A percentile compares a stretch with the other conserved stretches of the same genome.
Evolutionary conservation across 2,888 invertebrate species (phyloP).

Genomic region (Himalopsyche japonica): DNA sequence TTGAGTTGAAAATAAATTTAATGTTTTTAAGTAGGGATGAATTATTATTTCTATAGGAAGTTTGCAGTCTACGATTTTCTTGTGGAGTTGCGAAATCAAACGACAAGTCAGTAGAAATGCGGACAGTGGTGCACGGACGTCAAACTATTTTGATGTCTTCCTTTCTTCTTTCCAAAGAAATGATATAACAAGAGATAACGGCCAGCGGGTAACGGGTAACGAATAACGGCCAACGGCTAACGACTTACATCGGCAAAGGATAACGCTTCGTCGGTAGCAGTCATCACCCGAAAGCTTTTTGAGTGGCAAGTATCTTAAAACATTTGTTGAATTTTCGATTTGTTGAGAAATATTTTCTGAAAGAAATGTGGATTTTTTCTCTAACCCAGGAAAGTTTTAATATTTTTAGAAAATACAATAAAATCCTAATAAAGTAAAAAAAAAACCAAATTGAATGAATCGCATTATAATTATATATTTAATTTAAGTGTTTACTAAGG

Average conservation of each 20-base stretch:
- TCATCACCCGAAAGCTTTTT: not conserved
- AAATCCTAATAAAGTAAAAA: too few species aligned
- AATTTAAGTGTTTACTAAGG: too few species aligned
- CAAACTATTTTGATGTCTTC: constrained; percentile 39
- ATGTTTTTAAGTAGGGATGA: too few species aligned
- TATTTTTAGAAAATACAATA: too few species aligned
- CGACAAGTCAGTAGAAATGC: not conserved
- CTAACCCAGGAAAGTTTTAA: not conserved
- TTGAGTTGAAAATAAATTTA: too few species aligned
- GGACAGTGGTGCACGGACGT: constrained; percentile 27
- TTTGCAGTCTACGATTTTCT: not conserved
- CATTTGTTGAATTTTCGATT: not conserved
- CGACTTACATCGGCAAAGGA: not conserved
- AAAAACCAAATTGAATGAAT: too few species aligned
- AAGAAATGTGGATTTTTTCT: not conserved
- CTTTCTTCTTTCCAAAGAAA: constrained; percentile 33
- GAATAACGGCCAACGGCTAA: constrained; percentile 30
- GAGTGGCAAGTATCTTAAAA: not conserved
- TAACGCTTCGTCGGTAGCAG: not conserved
- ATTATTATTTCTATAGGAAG: not conserved
- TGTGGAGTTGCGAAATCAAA: not conserved
- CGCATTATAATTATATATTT: too few species aligned
- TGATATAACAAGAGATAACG: constrained; percentile 31
- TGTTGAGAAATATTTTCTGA: not conserved
- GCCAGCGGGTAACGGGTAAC: constrained; percentile 9